Evolutionary conservation across 2,113 vertebrate species (phyloP), one percentile per base, ranked within the genome.

Genomic region (Boleophthalmus pectinirostris): DNA sequence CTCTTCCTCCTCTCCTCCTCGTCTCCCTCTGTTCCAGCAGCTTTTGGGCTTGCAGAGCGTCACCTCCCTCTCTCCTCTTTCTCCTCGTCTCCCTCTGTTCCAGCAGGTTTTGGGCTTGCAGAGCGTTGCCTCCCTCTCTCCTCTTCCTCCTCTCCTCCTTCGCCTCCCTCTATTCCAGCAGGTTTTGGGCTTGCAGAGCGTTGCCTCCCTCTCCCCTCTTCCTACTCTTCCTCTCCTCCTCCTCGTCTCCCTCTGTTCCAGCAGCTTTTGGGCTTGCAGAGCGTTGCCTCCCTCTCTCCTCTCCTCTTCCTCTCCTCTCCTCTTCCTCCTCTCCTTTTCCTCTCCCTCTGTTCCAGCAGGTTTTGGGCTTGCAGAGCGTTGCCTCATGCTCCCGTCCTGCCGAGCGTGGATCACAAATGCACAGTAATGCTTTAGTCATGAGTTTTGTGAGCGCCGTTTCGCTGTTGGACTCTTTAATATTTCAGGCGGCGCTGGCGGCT

Each of bases 341-440:
- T 38, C 16, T 29, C 16, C 10, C 7, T 5, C n/a, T 49, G 14
- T 11, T 53, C 29, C 65, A 21, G 23, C 5, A 14, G 47, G 18
- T 54, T 25, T 6, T 6, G 8, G 16, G 8, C 64, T 86, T 88
- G 69, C 83, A 72, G 16, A n/a, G 69, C 23, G 21, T 89, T 87
- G 87, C 87, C 77, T 89, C 87, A 89, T 82, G 51, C 79, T 33
- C 64, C 77, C 74, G 77, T 74, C 79, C 76, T 80, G 78, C 74
- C 68, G 70, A 67, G 67, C 21, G 38, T 25, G 74, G 70, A 84
- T 82, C 81, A 82, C 70, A 72, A 75, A 74, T 69, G 45, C 66
- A 75, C 72, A 74, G 76, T 79, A 77, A 79, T 87, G 74, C 76
- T 84, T 84, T 78, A 85, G 81, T 87, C 82, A 80, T 83, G 77